phyloP scores from a whole-genome alignment of 2,888 invertebrate species.

The Iselma pallidipennis region DNA sequence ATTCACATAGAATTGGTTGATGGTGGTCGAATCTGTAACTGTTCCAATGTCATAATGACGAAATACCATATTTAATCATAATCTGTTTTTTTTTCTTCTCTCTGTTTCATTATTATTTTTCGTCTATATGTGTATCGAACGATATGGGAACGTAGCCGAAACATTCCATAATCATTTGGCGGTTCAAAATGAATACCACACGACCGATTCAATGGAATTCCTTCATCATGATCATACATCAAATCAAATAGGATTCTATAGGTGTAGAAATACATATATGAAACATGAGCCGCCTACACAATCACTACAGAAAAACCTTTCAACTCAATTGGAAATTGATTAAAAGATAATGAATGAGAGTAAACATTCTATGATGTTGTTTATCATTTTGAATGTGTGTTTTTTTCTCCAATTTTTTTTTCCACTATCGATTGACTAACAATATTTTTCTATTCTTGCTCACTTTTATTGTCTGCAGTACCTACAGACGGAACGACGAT shows the following conservation, averaged over 20 bases:
- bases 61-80: not conserved
- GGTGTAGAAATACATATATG: not conserved
- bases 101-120: too few relatives aligned
- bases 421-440: too few relatives aligned
- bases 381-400: not conserved
- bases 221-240: not conserved
- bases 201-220: not conserved
- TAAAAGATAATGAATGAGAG: not conserved
- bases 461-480: slow-evolving; percentile 14
- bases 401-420: not conserved
- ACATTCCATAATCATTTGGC: not conserved
- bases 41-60: not conserved
- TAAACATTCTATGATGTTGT: not conserved
- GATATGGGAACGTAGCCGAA: not conserved
- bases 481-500: not conserved
- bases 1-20: slow-evolving; percentile 4
- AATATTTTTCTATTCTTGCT: slow-evolving; percentile 13
- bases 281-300: not conserved
- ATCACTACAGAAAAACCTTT: not conserved
- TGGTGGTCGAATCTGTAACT: not conserved
- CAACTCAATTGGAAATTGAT: too few relatives aligned
- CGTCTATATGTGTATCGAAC: too few relatives aligned
- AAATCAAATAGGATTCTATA: not conserved
- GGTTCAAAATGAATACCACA: not conserved
- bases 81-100: not conserved